phyloP scores from a whole-genome alignment of 2,888 invertebrate genomes.

The Patella pellucida region DNA sequence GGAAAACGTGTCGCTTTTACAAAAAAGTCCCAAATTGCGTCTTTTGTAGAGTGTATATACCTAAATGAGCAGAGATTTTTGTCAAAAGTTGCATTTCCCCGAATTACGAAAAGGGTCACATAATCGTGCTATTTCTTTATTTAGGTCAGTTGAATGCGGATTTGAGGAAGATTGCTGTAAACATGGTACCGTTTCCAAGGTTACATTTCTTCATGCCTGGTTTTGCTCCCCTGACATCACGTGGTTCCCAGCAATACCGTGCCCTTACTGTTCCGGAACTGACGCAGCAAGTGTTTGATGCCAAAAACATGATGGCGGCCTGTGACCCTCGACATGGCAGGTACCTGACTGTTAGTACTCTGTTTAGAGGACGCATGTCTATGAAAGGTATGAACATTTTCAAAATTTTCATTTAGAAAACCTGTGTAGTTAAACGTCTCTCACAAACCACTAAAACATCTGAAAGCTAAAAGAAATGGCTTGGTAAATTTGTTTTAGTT shows the following conservation, averaged over 20 bases:
- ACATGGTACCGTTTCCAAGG: not conserved
- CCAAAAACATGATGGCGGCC: slow-evolving; percentile 4
- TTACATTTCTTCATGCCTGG: slow-evolving; percentile 4
- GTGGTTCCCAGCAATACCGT: not conserved
- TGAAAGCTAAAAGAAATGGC: no score
- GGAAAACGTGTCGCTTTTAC: no score
- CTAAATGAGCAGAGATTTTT: no score
- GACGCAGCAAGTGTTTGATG: slow-evolving; percentile 5
- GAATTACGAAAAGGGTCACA: no score
- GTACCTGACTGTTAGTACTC: not conserved
- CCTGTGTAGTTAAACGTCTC: no score
- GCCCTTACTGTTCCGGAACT: slow-evolving; percentile 2
- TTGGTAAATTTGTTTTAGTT: no score
- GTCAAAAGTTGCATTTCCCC: no score
- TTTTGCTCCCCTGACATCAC: not conserved
- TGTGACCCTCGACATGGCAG: not conserved
- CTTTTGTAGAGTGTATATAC: no score
- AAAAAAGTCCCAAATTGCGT: no score
- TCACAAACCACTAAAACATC: no score
- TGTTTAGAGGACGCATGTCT: not conserved
- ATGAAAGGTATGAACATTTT: not conserved
- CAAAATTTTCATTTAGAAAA: no score
- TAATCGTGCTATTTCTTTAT: not conserved
- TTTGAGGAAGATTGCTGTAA: not conserved
- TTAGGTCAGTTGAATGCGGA: not conserved